phyloP scores from a whole-genome alignment of 2,888 invertebrate genomes.

The Drosophila paramelanica region DNA sequence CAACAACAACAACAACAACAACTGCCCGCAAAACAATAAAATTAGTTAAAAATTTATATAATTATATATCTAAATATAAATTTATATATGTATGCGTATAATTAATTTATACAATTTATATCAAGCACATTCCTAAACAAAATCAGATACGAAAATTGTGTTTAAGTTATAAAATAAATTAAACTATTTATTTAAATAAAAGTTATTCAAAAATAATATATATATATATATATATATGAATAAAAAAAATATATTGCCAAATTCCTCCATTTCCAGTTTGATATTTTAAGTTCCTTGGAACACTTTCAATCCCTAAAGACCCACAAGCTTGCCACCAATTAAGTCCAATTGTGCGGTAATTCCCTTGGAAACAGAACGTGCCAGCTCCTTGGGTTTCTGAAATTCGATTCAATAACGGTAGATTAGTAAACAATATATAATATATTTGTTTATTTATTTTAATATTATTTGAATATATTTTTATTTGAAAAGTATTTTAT shows the following conservation, averaged over 20 bases:
- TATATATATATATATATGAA: slow-evolving; percentile 1
- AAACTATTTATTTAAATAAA: slow-evolving; percentile 77
- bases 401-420: neutral
- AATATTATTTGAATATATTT: too few species aligned
- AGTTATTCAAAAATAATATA: slow-evolving; percentile 45
- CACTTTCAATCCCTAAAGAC: slow-evolving; percentile 64
- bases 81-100: slow-evolving; percentile 27
- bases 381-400: slow-evolving; percentile 83
- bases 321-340: slow-evolving; percentile 83
- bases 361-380: slow-evolving; percentile 81
- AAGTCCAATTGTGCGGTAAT: slow-evolving; percentile 83
- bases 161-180: slow-evolving; percentile 75
- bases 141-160: slow-evolving; percentile 46
- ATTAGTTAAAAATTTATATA: slow-evolving; percentile 23
- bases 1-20: slow-evolving; percentile 28
- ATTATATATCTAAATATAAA: slow-evolving; percentile 17
- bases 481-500: too few species aligned
- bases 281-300: neutral
- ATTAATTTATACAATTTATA: slow-evolving; percentile 35
- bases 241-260: neutral
- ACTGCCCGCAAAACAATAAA: slow-evolving; percentile 62
- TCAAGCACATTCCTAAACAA: slow-evolving; percentile 71
- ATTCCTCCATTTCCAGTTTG: neutral
- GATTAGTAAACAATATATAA: too few species aligned
- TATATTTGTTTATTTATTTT: too few species aligned